Evolutionary conservation across 30 jellyfish, hydroid and myxozoan species (phyloP).

Genomic region (Pelagia noctiluca): DNA sequence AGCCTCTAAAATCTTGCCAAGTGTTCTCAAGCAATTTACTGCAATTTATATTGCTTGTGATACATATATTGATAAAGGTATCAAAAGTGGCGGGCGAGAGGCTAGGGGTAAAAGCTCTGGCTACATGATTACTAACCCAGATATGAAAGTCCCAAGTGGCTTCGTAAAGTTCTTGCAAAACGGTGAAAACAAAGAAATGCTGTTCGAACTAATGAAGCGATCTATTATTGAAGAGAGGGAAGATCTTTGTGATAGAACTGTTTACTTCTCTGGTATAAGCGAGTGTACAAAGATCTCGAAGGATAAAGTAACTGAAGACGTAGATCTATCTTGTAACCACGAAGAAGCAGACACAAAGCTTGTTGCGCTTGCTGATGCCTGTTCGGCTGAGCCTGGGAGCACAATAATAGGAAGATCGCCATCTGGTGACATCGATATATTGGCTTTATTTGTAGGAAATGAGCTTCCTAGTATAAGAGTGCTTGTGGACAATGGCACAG

Average conservation of each 20-base stretch:
- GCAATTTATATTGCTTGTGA: not conserved
- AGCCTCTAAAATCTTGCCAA: not conserved
- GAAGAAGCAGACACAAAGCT: slow-evolving; percentile 56
- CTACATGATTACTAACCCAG: not conserved
- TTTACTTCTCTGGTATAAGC: not conserved
- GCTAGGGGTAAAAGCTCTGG: slow-evolving; percentile 1
- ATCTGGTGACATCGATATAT: slow-evolving; percentile 28
- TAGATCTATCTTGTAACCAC: slow-evolving; percentile 24
- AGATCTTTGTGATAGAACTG: not conserved
- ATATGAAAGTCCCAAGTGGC: not conserved
- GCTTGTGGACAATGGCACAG: slow-evolving; percentile 42
- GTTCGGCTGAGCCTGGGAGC: not conserved
- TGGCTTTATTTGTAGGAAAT: slow-evolving; percentile 42
- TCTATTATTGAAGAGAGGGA: not conserved
- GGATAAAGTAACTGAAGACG: not conserved
- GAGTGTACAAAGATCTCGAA: not conserved
- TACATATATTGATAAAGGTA: not conserved
- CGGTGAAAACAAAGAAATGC: slow-evolving; percentile 1
- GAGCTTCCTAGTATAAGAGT: slow-evolving; percentile 16
- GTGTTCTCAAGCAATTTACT: not conserved
- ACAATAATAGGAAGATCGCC: slow-evolving; percentile 22
- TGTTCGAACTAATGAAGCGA: not conserved
- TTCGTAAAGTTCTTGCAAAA: not conserved
- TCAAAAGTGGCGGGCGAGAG: slow-evolving; percentile 7
- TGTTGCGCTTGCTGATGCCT: slow-evolving; percentile 44